These are phyloP conservation scores for Leptinotarsa rubiginosa DNA, from an alignment of 2,888 invertebrate genomes.

Conservation along the genomic window DNA sequence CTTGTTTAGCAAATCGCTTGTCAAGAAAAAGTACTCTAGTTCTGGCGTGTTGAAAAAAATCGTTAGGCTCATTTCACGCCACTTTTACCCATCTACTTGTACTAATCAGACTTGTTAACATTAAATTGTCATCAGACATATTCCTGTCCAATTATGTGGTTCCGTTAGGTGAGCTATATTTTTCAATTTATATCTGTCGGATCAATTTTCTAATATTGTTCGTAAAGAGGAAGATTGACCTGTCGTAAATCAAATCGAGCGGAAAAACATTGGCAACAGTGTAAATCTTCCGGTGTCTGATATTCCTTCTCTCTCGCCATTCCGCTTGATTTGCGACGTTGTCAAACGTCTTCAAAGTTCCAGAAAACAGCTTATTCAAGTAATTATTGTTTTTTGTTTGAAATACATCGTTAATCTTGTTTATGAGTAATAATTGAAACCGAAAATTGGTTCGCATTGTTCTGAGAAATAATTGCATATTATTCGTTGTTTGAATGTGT, in stretches of 20 bases:
- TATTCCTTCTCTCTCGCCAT: conserved; percentile 36
- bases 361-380: neutral
- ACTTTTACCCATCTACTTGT: too few species aligned
- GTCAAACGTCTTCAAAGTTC: conserved; percentile 21
- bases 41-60: too few species aligned
- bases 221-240: conserved; percentile 38
- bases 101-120: neutral
- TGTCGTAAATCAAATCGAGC: conserved; percentile 40
- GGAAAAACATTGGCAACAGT: conserved; percentile 34
- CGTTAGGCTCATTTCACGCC: too few species aligned
- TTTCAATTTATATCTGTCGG: conserved; percentile 16
- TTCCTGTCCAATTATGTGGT: conserved; percentile 8
- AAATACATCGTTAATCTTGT: neutral
- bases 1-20: too few species aligned
- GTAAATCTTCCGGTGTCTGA: conserved; percentile 39
- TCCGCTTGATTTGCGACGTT: conserved; percentile 23
- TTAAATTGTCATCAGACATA: neutral
- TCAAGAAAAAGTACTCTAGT: too few species aligned
- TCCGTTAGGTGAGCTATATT: conserved; percentile 20
- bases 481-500: neutral
- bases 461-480: neutral
- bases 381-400: neutral
- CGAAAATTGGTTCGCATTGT: neutral
- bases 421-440: neutral
- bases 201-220: conserved; percentile 39